Conservation (phyloP, 1,140 invertebrate species). For the Drosophila mojavensis region DNA sequence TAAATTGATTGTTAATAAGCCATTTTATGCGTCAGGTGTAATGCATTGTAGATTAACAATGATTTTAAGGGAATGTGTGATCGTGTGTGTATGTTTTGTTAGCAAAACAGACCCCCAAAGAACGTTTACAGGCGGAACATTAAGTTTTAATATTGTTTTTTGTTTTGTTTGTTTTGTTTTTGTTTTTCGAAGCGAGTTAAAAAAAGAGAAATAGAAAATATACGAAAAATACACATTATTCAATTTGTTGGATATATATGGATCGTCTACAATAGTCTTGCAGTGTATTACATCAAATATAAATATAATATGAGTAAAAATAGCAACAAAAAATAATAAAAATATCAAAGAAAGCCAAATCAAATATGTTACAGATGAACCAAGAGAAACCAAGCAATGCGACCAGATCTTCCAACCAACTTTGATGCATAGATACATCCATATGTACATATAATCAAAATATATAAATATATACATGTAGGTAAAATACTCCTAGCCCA, state of each 20-base stretch:
- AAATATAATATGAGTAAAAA: conserved; percentile 46
- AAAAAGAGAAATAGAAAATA: conserved; percentile 83
- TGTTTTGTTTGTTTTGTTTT: conserved; percentile 4
- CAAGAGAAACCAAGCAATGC: conserved; percentile 30
- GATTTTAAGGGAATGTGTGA: conserved; percentile 40
- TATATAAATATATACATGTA: conserved; percentile 4
- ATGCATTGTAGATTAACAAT: conserved; percentile 58
- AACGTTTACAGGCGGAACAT: conserved; percentile 75
- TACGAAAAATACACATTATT: conserved; percentile 79
- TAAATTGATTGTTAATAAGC: conserved; percentile 65
- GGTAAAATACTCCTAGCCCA: conserved; percentile 32
- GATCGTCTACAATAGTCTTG: conserved; percentile 52
- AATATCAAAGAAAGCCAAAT: conserved; percentile 40
- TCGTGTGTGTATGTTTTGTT: conserved; percentile 48
- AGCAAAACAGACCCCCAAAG: conserved; percentile 78
- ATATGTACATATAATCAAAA: not conserved
- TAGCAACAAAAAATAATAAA: conserved; percentile 47
- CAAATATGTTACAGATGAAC: conserved; percentile 44
- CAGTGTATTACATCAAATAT: conserved; percentile 46
- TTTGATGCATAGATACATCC: conserved; percentile 9
- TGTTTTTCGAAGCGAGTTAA: conserved; percentile 70
- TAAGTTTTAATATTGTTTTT: conserved; percentile 53
- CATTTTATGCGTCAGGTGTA: conserved; percentile 45
- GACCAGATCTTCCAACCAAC: conserved; percentile 14
- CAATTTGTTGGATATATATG: conserved; percentile 69